A percentile compares a stretch with the other conserved stretches of the same genome.
Evolutionary conservation across 2,113 vertebrate species (phyloP).

Genomic region (Ctenomys sociabilis): DNA sequence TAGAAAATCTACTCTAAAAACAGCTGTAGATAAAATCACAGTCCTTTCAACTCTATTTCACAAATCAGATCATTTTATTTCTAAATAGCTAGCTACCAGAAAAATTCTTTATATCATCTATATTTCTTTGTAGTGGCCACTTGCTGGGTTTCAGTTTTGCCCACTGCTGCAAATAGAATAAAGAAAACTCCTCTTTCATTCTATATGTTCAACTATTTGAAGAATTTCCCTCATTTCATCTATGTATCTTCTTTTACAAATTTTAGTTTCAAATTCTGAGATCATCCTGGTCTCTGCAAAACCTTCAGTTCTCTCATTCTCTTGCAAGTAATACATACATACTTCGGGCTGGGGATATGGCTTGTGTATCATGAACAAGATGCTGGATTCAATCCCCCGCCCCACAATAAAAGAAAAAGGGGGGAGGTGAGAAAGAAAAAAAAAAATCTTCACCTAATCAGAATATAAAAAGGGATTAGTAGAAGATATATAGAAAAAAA

Average conservation of each 20-base stretch:
- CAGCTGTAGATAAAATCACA: background rate
- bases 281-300: slow-evolving; percentile 42
- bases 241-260: slow-evolving; percentile 28
- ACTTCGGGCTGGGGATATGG: background rate
- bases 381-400: background rate
- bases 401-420: background rate
- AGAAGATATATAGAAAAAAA: background rate
- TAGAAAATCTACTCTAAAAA: slow-evolving; percentile 41
- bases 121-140: slow-evolving; percentile 14
- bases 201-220: background rate
- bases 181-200: slow-evolving; percentile 49
- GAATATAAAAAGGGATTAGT: background rate
- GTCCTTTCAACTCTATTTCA: background rate
- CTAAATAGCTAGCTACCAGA: background rate
- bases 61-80: background rate
- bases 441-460: background rate
- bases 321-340: slow-evolving; percentile 9
- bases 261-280: slow-evolving; percentile 41
- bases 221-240: background rate
- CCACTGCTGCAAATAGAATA: slow-evolving; percentile 18
- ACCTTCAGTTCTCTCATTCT: background rate
- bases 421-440: background rate
- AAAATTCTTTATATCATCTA: background rate
- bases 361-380: background rate
- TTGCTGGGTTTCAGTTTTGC: slow-evolving; percentile 5